Evolutionary conservation across 2,888 invertebrate species (phyloP), one percentile per base, ranked within the genome.

Genomic region (Oligia fasciuncula): DNA sequence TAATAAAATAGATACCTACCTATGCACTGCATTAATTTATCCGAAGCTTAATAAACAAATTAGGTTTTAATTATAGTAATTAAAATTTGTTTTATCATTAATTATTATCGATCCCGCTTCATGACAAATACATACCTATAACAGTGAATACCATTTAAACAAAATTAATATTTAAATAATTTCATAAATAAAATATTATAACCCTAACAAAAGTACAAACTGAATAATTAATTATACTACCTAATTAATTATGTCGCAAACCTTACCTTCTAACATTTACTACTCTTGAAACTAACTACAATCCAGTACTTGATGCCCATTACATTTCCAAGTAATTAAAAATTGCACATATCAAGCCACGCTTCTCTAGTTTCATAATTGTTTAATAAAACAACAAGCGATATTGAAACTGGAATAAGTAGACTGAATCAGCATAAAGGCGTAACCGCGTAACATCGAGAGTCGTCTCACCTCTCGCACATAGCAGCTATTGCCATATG

Each of bases 381-480:
- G 69, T 84, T 90, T 87, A 76, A 73, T 79, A 76, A 84, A 86
- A 89, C 76, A 85, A 77, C 73, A 84, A 80, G 79, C 75, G 79
- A 79, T 89, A 89, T 87, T 88, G 85, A 88, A 91, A 90, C 86
- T 73, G 80, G 54, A 86, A 87, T 89, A 89, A 91, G 84, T 90
- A 89, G 90, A 90, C 83, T 89, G 88, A 87, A 90, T 88, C 89
- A 81, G 85, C 86, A 83, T 81, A 88, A 87, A 89, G 89, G 86
- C 84, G 87, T 85, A 89, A 89, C 87, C 88, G 87, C 86, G 88
- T 85, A 90, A 90, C 88, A 90, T 87, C 81, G 77, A 90, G 88
- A 89, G 81, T 85, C 88, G 88, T 90, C 90, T 89, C 91, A 91
- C 90, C 89, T 90, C 91, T 90, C 89, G 88, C 89, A 90, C 88